phyloP scores from a whole-genome alignment of 2,888 invertebrate genomes.

The Drosophila hamatofila region DNA sequence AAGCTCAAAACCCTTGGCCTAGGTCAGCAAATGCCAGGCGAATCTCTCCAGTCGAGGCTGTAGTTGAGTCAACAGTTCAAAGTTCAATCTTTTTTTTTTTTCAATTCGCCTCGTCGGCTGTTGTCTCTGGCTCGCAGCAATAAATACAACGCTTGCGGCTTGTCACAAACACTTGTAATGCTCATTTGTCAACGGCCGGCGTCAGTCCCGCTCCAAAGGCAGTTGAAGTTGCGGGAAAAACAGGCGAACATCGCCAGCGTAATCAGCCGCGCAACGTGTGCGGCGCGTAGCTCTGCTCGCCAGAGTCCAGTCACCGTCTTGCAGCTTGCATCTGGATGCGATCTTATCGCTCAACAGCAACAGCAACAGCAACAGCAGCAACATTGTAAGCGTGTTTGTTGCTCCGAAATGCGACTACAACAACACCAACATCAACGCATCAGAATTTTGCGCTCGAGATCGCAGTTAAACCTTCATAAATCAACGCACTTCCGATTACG shows the following conservation, averaged over 20 bases:
- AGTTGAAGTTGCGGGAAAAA: slow-evolving; percentile 14
- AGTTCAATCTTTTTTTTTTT: slow-evolving; percentile 72
- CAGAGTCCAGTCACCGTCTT: slow-evolving; percentile 30
- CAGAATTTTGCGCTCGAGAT: slow-evolving; percentile 50
- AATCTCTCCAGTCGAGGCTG: not conserved
- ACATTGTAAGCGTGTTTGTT: slow-evolving; percentile 19
- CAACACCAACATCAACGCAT: slow-evolving; percentile 5
- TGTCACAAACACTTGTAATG: slow-evolving; percentile 85
- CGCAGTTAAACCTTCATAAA: slow-evolving; percentile 61
- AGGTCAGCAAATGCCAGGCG: slow-evolving; percentile 58
- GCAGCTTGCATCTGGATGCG: slow-evolving; percentile 34
- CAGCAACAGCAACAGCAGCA: slow-evolving; percentile 10
- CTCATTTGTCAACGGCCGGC: slow-evolving; percentile 84
- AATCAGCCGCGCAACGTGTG: slow-evolving; percentile 76
- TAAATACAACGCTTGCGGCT: slow-evolving; percentile 78
- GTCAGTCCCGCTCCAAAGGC: slow-evolving; percentile 50
- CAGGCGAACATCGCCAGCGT: slow-evolving; percentile 70
- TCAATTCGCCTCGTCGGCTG: not conserved
- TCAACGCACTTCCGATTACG: slow-evolving; percentile 76
- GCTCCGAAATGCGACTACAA: slow-evolving; percentile 24
- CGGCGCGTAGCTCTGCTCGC: slow-evolving; percentile 57
- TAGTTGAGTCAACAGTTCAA: slow-evolving; percentile 32
- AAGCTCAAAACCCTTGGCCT: slow-evolving; percentile 66
- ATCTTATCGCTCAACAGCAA: slow-evolving; percentile 42
- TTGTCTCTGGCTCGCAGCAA: slow-evolving; percentile 17